phyloP scores from a whole-genome alignment of 2,888 invertebrate genomes.

The Rhamphomyia laevipes region DNA sequence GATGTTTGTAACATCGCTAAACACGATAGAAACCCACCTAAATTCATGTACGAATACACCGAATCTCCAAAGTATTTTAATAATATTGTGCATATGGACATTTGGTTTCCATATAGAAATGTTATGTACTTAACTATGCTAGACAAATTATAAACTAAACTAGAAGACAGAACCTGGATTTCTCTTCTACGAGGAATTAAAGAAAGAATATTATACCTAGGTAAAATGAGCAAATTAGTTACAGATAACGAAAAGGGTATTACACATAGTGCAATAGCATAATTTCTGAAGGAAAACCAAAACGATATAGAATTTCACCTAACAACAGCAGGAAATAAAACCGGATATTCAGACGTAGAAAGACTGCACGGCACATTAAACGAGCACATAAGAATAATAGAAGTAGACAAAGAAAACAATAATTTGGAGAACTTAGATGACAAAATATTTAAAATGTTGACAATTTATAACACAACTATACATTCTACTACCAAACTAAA shows the following conservation, averaged over 20 bases:
- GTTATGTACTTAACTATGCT: constrained; percentile 5
- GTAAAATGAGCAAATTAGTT: constrained; percentile 2
- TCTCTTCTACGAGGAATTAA: constrained; percentile 2
- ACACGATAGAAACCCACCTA: not conserved
- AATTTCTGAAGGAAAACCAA: constrained; percentile 6
- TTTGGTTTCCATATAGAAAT: constrained; percentile 6
- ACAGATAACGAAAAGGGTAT: constrained; percentile 1
- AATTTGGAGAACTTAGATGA: not conserved
- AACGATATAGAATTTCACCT: constrained; percentile 3
- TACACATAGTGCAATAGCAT: constrained; percentile 1
- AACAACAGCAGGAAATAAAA: constrained; percentile 7
- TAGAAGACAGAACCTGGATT: constrained; percentile 7
- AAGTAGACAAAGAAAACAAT: constrained; percentile 2
- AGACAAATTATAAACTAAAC: constrained; percentile 4
- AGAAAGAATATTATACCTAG: constrained; percentile 3
- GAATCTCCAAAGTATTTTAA: constrained; percentile 2
- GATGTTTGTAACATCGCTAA: constrained; percentile 6
- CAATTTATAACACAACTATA: constrained; percentile 1
- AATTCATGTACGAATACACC: not conserved
- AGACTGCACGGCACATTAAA: constrained; percentile 7
- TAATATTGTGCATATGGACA: constrained; percentile 5
- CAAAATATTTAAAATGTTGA: not conserved
- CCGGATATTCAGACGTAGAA: constrained; percentile 9
- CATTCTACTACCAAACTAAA: not conserved
- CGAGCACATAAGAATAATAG: constrained; percentile 6